Evolutionary conservation across 2,888 invertebrate genomes (phyloP).

Genomic region (Beris morrisii): DNA sequence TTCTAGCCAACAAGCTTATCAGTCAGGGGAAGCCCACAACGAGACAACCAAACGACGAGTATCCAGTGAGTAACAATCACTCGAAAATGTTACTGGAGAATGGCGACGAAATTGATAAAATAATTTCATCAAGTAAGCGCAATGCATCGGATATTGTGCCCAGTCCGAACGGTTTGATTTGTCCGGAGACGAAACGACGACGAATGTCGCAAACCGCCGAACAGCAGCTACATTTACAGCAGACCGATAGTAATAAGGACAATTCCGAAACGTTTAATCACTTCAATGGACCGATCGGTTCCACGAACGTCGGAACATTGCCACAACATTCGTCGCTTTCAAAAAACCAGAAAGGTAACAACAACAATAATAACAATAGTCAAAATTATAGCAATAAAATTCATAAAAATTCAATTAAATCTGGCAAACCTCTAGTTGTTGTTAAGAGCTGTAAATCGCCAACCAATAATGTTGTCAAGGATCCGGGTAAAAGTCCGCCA

Average conservation of each 20-base stretch:
- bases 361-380: constrained; percentile 45
- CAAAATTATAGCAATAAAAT: constrained; percentile 23
- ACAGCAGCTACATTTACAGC: constrained; percentile 38
- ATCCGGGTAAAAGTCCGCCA: constrained; percentile 38
- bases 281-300: constrained; percentile 58
- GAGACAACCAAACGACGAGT: constrained; percentile 31
- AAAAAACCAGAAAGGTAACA: constrained; percentile 41
- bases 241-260: constrained; percentile 35
- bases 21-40: constrained; percentile 36
- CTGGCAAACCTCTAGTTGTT: constrained; percentile 36
- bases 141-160: constrained; percentile 26
- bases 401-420: constrained; percentile 28
- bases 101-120: constrained; percentile 26
- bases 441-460: constrained; percentile 34
- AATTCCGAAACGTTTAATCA: constrained; percentile 32
- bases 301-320: constrained; percentile 71
- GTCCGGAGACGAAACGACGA: constrained; percentile 37
- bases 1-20: constrained; percentile 41
- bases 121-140: constrained; percentile 28
- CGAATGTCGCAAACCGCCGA: constrained; percentile 34
- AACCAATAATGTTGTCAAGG: constrained; percentile 33
- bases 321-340: constrained; percentile 44
- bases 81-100: constrained; percentile 33
- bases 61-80: constrained; percentile 26
- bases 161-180: constrained; percentile 37